phyloP scores from a whole-genome alignment of 2,113 vertebrate species.

The Ancistrus triradiatus region DNA sequence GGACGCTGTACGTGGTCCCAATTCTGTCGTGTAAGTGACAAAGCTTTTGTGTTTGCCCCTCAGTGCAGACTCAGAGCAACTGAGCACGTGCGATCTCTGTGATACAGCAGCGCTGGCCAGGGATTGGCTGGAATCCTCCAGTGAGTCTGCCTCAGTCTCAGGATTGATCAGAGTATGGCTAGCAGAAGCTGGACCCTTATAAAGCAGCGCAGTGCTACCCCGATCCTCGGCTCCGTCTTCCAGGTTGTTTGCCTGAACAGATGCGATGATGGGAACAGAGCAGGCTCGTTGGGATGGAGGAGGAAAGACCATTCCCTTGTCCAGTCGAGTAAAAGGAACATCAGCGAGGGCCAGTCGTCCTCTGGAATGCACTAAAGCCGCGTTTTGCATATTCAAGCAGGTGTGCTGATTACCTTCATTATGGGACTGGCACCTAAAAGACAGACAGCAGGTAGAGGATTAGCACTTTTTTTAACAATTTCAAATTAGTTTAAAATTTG shows the following conservation, averaged over 20 bases:
- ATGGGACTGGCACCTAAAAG: conserved; percentile 60
- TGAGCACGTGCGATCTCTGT: conserved; percentile 23
- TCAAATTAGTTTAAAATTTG: too few species aligned
- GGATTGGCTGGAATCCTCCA: conserved; percentile 41
- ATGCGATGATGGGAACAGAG: conserved; percentile 75
- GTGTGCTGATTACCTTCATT: conserved; percentile 46
- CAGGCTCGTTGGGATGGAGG: conserved; percentile 59
- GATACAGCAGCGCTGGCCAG: conserved; percentile 45
- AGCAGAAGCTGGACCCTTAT: conserved; percentile 17
- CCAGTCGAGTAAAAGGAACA: conserved; percentile 67
- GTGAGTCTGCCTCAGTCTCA: conserved; percentile 31
- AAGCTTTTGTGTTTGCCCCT: conserved; percentile 57
- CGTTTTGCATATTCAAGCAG: conserved; percentile 52
- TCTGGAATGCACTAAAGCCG: conserved; percentile 52
- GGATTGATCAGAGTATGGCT: conserved; percentile 29
- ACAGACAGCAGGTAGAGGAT: conserved; percentile 25
- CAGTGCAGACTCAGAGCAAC: conserved; percentile 32
- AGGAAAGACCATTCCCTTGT: conserved; percentile 48
- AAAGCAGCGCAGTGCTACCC: conserved; percentile 56
- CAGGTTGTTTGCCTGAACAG: conserved; percentile 73
- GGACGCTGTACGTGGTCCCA: conserved; percentile 39
- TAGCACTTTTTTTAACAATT: too few species aligned
- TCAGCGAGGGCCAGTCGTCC: conserved; percentile 53
- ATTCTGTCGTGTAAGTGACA: conserved; percentile 50
- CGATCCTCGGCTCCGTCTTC: conserved; percentile 58